Conservation (phyloP, 1,140 invertebrate genomes). For the Papilio machaon region DNA sequence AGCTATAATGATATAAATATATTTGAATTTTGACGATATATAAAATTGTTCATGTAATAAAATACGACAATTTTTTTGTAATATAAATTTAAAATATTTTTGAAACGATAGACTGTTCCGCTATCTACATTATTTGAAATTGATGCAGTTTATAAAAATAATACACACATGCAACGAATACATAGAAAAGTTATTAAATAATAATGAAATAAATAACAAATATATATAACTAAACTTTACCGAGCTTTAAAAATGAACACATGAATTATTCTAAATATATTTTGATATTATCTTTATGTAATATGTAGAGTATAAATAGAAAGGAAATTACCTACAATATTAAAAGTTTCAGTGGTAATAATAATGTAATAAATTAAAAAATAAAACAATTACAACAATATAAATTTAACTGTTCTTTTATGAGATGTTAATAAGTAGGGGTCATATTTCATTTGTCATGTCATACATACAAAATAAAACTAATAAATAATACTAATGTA, state of each 20-base stretch:
- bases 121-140: no score
- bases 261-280: no score
- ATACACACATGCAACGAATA: neutral
- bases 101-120: no score
- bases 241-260: neutral
- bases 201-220: neutral
- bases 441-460: neutral
- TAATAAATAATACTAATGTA: no score
- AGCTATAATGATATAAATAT: neutral
- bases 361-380: neutral
- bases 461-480: slow-evolving; percentile 8
- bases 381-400: neutral
- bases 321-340: no score
- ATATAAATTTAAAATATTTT: no score
- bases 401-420: neutral
- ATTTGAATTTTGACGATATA: neutral
- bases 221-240: neutral
- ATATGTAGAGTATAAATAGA: no score
- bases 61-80: no score
- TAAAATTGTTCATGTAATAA: no score
- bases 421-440: neutral
- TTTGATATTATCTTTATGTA: no score
- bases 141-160: neutral
- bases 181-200: neutral
- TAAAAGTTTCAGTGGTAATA: no score